These are phyloP conservation scores for Sepioteuthis lessoniana DNA, from an alignment of 2,888 invertebrate species.

Conservation along the genomic window DNA sequence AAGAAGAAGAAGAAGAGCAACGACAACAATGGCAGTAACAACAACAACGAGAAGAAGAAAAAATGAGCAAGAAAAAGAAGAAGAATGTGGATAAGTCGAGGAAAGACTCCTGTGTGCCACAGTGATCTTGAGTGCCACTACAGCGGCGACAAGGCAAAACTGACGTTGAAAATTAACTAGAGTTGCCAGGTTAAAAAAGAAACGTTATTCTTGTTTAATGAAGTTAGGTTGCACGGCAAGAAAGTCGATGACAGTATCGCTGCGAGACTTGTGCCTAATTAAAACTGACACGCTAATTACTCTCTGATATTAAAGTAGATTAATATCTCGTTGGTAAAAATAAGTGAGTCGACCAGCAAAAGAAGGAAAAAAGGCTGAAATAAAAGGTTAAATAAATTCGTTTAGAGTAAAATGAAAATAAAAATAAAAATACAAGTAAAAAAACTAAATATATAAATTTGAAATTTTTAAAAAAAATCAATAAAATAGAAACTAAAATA, in stretches of 20 bases:
- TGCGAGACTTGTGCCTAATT: not conserved
- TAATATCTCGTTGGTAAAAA: slow-evolving; percentile 1
- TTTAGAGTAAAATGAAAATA: too few species aligned
- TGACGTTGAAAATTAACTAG: not conserved
- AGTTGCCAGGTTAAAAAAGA: not conserved
- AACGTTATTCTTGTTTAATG: not conserved
- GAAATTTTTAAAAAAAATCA: too few species aligned
- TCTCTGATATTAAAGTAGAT: not conserved
- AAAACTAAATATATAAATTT: too few species aligned
- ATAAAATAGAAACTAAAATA: too few species aligned
- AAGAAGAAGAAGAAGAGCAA: too few species aligned
- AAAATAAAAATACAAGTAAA: too few species aligned
- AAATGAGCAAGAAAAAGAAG: too few species aligned
- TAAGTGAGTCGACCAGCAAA: not conserved
- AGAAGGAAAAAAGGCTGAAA: not conserved
- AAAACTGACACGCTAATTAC: slow-evolving; percentile 20
- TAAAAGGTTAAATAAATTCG: not conserved
- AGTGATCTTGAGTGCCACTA: too few species aligned
- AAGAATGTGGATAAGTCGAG: too few species aligned
- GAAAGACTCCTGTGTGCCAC: too few species aligned
- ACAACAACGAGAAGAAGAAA: not conserved
- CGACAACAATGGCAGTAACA: too few species aligned
- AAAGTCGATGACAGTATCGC: not conserved
- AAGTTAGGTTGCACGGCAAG: not conserved
- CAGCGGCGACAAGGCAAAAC: not conserved